phyloP scores from a whole-genome alignment of 37 sponge, comb jelly and placozoan species.

The Ianthella basta region DNA sequence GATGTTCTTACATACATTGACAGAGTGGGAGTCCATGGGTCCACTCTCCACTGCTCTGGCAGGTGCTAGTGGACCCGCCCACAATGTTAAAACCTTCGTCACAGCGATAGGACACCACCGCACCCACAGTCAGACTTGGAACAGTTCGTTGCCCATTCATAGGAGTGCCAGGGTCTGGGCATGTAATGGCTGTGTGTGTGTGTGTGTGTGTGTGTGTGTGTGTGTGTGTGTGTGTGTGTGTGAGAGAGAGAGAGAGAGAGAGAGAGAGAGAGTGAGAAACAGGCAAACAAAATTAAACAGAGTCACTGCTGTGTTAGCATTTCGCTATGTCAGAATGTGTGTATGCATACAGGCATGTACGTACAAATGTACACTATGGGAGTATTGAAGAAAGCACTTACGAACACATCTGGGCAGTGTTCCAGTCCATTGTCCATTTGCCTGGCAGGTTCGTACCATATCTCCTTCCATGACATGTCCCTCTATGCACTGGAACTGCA shows the following conservation, averaged over 20 bases:
- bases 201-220: not conserved
- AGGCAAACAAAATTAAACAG: no score
- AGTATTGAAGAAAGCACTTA: not conserved
- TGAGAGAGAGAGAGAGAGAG: not conserved
- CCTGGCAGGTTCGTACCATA: slow-evolving; percentile 15
- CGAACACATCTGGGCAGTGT: slow-evolving; percentile 47
- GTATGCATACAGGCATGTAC: not conserved
- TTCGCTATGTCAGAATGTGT: not conserved
- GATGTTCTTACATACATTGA: slow-evolving; percentile 11
- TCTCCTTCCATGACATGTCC: slow-evolving; percentile 29
- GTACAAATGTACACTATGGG: not conserved
- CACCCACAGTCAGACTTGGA: not conserved
- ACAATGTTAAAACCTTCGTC: slow-evolving; percentile 14
- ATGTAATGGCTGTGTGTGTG: slow-evolving; percentile 25
- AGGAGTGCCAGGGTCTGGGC: slow-evolving; percentile 65
- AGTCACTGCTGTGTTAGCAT: not conserved
- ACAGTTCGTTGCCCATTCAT: slow-evolving; percentile 38
- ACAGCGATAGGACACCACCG: slow-evolving; percentile 35
- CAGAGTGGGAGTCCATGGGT: slow-evolving; percentile 29
- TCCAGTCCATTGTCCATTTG: slow-evolving; percentile 50
- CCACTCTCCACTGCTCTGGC: slow-evolving; percentile 42
- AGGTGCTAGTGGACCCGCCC: not conserved
- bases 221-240: not conserved
- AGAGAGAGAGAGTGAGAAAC: no score
- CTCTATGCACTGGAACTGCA: slow-evolving; percentile 7